Evolutionary conservation across 2,113 vertebrate genomes (phyloP), one percentile per base, ranked within the genome.

Genomic region (Shinisaurus crocodilurus): DNA sequence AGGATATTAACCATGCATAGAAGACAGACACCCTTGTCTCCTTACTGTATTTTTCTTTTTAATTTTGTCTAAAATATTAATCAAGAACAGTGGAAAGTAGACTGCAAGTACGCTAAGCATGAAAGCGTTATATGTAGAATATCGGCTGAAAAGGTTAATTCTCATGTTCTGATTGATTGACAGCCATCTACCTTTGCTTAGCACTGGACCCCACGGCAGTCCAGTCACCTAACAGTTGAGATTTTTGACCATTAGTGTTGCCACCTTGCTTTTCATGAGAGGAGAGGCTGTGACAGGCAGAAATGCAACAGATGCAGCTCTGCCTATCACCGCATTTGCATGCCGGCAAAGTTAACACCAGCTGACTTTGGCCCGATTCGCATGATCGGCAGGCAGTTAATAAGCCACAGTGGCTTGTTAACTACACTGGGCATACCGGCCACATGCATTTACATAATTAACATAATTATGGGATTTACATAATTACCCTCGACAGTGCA

Each of bases 21-120:
- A 89, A 18, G 29, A 5, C 6, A 89, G 74, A 5, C 27, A 9
- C 20, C 57, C 34, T 87, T 1, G 3, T 37, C 50, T 40, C 57
- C 37, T 60, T 75, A 16, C 48, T 1, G 60, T 60, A 6, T 43
- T 65, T 45, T 75, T 76, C 40, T 80, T 45, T 85, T 50, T 85
- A 16, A 85, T 77, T 76, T 76, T 34, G 7, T 37, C 70, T 43
- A 16, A 76, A 60, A 23, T 63, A 63, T 13, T 79, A 27, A 48
- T 48, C 15, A 80, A 82, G 3, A 16, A 50, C 29, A 18, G 50
- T 70, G 50, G 67, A 48, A 50, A 40, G 50, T 29, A 40, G 15
- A 76, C 27, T 60, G 3, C 20, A 37, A 0, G 0, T 3, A 82
- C 0, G 0, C 4, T 65, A 20, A 81, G 69, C 54, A 80, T 0